These are phyloP conservation scores for Trochalopteron elliotii DNA, from an alignment of 2,113 vertebrate species.

Conservation along the genomic window DNA sequence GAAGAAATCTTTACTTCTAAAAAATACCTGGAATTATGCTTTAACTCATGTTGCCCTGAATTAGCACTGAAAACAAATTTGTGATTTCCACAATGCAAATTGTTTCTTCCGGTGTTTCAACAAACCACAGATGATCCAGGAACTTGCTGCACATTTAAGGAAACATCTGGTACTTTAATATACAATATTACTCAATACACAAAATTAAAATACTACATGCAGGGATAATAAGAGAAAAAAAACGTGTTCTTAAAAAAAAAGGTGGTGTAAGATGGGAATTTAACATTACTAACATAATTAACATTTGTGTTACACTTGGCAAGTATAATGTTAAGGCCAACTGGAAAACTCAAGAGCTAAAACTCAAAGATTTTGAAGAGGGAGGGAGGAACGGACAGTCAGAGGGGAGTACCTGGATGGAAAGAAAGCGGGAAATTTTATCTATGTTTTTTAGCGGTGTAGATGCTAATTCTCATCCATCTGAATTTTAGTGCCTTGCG, in stretches of 20 bases:
- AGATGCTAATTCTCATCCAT: not conserved
- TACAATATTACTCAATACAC: not conserved
- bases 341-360: not conserved
- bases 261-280: not conserved
- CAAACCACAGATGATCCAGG: not conserved
- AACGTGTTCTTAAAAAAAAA: not conserved
- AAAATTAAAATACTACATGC: not conserved
- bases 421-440: not conserved
- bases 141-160: not conserved
- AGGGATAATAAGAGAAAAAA: not conserved
- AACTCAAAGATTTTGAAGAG: not conserved
- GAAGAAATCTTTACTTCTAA: not conserved
- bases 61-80: not conserved
- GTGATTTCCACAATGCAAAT: not conserved
- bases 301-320: not conserved
- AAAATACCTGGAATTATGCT: not conserved
- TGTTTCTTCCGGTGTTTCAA: not conserved
- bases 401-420: not conserved
- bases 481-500: not conserved
- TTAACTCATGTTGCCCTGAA: not conserved
- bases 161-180: constrained; percentile 26
- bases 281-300: not conserved
- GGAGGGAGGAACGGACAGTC: accelerated
- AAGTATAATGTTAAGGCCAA: not conserved
- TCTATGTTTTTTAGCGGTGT: not conserved